Conservation (phyloP, 2,888 invertebrate species). For the Clostera curtula region DNA sequence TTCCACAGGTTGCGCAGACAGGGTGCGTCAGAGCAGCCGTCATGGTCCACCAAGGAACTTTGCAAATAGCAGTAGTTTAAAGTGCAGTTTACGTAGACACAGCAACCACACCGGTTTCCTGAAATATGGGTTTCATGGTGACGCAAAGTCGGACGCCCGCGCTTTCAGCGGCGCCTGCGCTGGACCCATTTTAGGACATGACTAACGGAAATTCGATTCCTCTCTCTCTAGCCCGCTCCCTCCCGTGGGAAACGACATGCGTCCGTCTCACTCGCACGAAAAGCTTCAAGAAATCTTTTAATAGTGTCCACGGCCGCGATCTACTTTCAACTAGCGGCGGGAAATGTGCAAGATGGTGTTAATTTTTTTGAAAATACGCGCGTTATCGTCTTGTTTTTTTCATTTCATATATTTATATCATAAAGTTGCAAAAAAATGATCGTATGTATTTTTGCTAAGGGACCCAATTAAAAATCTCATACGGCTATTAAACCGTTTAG, state of each 20-base stretch:
- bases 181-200: slow-evolving; percentile 83
- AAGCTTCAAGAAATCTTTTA: slow-evolving; percentile 76
- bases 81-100: slow-evolving; percentile 51
- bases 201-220: slow-evolving; percentile 80
- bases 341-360: slow-evolving; percentile 54
- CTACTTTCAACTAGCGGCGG: slow-evolving; percentile 72
- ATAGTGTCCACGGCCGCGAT: slow-evolving; percentile 76
- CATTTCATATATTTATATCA: slow-evolving; percentile 5
- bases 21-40: slow-evolving; percentile 61
- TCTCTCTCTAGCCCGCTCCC: slow-evolving; percentile 67
- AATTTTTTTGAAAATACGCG: slow-evolving; percentile 42
- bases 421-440: slow-evolving; percentile 1
- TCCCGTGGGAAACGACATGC: slow-evolving; percentile 57
- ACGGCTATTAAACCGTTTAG: too few relatives aligned
- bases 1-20: slow-evolving; percentile 50
- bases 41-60: slow-evolving; percentile 39
- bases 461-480: too few relatives aligned
- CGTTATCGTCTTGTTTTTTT: slow-evolving; percentile 11
- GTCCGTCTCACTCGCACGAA: slow-evolving; percentile 64
- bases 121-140: slow-evolving; percentile 70
- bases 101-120: slow-evolving; percentile 55
- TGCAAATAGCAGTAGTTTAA: slow-evolving; percentile 36
- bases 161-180: slow-evolving; percentile 75
- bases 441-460: slow-evolving; percentile 4
- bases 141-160: slow-evolving; percentile 72